These are phyloP conservation scores for Triplophysa yarkandensis DNA, from an alignment of 2,797 vertebrate genomes.

Conservation along the genomic window DNA sequence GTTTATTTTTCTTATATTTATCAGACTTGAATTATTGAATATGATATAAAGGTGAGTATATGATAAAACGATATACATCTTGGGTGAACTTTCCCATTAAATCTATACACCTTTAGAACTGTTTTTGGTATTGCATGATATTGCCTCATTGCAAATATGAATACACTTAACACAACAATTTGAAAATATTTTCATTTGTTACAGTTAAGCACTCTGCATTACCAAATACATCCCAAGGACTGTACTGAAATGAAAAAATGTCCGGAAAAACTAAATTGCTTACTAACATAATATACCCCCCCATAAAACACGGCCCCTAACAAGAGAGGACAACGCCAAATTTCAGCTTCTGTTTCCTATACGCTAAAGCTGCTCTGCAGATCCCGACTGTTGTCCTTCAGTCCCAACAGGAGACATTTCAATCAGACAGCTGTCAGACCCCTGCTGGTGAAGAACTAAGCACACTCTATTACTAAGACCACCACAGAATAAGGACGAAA, in stretches of 20 bases:
- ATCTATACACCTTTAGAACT: too few relatives aligned
- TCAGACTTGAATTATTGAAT: too few relatives aligned
- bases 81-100: too few relatives aligned
- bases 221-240: not conserved
- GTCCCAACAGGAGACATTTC: constrained; percentile 35
- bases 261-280: not conserved
- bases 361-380: constrained; percentile 11
- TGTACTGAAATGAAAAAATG: not conserved
- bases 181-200: constrained; percentile 1
- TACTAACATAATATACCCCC: too few relatives aligned
- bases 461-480: constrained; percentile 29
- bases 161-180: not conserved
- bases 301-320: not conserved
- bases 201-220: not conserved
- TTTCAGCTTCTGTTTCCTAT: constrained; percentile 17
- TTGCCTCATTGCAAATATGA: not conserved
- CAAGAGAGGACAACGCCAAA: not conserved
- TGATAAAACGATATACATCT: too few relatives aligned
- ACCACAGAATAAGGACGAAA: constrained; percentile 32
- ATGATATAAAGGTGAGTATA: too few relatives aligned
- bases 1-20: too few relatives aligned
- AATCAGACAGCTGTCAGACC: constrained; percentile 44
- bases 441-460: constrained; percentile 29
- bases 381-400: constrained; percentile 28
- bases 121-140: too few relatives aligned